These are phyloP conservation scores for Ceriagrion tenellum DNA, from an alignment of 2,888 invertebrate species.

Conservation along the genomic window DNA sequence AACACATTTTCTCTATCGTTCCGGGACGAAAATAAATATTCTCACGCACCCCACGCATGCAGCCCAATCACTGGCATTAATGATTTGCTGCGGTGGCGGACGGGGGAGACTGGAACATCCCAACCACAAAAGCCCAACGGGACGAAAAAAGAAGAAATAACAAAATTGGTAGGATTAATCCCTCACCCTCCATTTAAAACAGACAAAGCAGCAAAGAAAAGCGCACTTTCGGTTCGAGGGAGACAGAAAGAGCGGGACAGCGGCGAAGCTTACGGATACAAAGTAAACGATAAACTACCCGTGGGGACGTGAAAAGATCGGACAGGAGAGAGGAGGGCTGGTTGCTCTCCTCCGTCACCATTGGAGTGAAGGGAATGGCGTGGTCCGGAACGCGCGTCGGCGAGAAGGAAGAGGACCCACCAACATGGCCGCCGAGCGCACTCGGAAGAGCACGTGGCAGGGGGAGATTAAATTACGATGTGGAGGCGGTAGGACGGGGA, in stretches of 20 bases:
- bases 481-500: not conserved
- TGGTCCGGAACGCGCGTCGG: not conserved
- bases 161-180: not conserved
- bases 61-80: not conserved
- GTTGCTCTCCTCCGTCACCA: too few species aligned
- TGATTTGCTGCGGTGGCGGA: not conserved
- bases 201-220: not conserved
- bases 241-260: not conserved
- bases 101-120: not conserved
- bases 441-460: not conserved
- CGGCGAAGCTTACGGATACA: not conserved
- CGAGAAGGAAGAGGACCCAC: not conserved
- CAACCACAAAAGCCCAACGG: not conserved
- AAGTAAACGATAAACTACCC: slow-evolving; percentile 27
- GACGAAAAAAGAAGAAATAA: not conserved
- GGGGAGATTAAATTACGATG: not conserved
- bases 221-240: not conserved
- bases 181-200: not conserved
- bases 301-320: not conserved
- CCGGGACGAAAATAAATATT: not conserved
- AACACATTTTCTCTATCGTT: not conserved
- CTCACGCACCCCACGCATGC: not conserved
- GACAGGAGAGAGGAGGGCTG: not conserved
- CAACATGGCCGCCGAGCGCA: not conserved
- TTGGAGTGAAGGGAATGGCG: too few species aligned